Evolutionary conservation across 2,888 invertebrate genomes (phyloP).

Genomic region (Psylliodes chrysocephalus): DNA sequence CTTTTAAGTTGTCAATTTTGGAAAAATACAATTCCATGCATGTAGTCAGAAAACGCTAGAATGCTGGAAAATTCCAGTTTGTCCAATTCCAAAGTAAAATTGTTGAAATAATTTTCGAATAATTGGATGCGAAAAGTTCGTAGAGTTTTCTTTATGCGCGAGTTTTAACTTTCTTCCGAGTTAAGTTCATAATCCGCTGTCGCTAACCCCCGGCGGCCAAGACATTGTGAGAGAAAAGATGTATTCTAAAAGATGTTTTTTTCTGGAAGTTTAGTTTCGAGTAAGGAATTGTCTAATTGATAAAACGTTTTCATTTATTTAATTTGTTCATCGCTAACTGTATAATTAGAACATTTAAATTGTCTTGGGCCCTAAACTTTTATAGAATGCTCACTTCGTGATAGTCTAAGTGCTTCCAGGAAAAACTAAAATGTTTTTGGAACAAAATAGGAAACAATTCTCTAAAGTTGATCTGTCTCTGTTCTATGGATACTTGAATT

Average conservation of each 20-base stretch:
- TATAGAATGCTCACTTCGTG: too few relatives aligned
- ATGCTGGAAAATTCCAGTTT: neutral
- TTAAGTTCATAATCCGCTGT: conserved; percentile 17
- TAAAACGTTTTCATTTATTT: neutral
- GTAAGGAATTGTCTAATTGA: neutral
- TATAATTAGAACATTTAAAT: too few relatives aligned
- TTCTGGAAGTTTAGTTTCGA: neutral
- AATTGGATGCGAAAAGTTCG: conserved; percentile 27
- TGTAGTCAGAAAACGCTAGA: neutral
- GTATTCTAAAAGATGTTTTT: neutral
- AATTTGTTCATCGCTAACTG: too few relatives aligned
- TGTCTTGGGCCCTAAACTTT: too few relatives aligned
- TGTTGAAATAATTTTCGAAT: conserved; percentile 24
- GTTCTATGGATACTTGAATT: too few relatives aligned
- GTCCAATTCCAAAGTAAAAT: conserved; percentile 12
- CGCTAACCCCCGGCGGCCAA: conserved; percentile 1
- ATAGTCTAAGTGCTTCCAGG: too few relatives aligned
- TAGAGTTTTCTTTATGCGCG: conserved; percentile 15
- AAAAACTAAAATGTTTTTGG: too few relatives aligned
- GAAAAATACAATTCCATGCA: too few relatives aligned
- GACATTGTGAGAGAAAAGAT: neutral
- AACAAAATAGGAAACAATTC: too few relatives aligned
- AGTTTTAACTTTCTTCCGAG: conserved; percentile 21
- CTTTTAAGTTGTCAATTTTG: too few relatives aligned
- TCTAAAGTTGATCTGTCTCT: too few relatives aligned